Percentiles rank a stretch among this genome's conserved stretches.
phyloP scores from a whole-genome alignment of 2,113 vertebrate genomes.

The Grammomys surdaster region DNA sequence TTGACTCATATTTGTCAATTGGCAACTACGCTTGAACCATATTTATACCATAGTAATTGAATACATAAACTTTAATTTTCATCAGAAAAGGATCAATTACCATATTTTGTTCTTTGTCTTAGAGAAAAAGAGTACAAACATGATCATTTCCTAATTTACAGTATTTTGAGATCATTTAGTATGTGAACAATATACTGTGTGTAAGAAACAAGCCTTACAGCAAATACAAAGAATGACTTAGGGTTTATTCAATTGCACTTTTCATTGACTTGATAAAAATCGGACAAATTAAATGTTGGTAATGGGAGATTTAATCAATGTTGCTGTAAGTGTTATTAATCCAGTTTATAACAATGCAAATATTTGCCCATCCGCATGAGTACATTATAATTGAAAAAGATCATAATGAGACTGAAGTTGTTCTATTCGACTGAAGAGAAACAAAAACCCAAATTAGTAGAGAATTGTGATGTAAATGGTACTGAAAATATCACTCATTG shows the following conservation, averaged over 20 bases:
- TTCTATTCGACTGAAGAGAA: constrained; percentile 64
- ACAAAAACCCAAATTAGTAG: constrained; percentile 72
- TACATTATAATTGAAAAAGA: constrained; percentile 76
- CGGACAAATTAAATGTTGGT: constrained; percentile 33
- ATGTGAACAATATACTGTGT: not conserved
- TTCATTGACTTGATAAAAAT: constrained; percentile 30
- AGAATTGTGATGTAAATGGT: constrained; percentile 68
- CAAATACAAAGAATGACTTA: not conserved
- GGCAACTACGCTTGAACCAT: not conserved
- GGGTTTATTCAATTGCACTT: not conserved
- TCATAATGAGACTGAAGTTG: constrained; percentile 64
- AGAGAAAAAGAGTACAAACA: not conserved
- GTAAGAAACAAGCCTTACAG: not conserved
- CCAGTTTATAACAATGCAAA: constrained; percentile 63
- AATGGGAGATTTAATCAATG: constrained; percentile 53
- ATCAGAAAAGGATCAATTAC: not conserved
- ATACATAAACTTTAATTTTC: not conserved
- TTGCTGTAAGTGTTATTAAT: constrained; percentile 64
- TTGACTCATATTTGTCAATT: not conserved
- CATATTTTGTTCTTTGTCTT: not conserved
- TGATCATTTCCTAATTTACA: not conserved
- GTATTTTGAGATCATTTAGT: not conserved
- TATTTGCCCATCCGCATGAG: constrained; percentile 65
- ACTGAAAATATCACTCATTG: constrained; percentile 32
- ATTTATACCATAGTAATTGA: not conserved